Evolutionary conservation across 2,113 vertebrate species (phyloP).

Genomic region (Myrmecobius fasciatus): DNA sequence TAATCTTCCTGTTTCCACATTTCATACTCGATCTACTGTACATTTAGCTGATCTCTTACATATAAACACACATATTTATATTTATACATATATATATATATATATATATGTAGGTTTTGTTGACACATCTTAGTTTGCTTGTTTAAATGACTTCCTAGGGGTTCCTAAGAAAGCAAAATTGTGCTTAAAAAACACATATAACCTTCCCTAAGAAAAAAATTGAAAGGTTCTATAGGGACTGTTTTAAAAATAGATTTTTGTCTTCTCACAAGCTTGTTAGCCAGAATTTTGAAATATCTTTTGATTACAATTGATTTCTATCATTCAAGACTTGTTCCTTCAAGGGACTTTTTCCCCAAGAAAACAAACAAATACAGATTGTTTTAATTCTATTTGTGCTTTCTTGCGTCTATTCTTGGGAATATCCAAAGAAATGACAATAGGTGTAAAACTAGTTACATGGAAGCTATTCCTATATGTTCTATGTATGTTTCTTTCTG

Average conservation of each 20-base stretch:
- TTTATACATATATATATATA: not conserved
- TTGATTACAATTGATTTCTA: not conserved
- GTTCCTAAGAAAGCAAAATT: slow-evolving; percentile 31
- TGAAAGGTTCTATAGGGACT: not conserved
- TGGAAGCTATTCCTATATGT: not conserved
- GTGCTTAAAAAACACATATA: slow-evolving; percentile 19
- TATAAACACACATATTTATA: not conserved
- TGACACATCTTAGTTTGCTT: not conserved
- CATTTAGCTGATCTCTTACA: not conserved
- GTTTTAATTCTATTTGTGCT: not conserved
- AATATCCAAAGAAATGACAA: not conserved
- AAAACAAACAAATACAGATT: not conserved
- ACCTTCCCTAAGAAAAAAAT: slow-evolving; percentile 22
- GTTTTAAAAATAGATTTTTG: not conserved
- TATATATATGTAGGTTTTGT: not conserved
- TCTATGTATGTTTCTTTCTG: not conserved
- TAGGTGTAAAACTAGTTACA: not conserved
- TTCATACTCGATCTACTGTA: no score
- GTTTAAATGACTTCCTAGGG: slow-evolving; percentile 16
- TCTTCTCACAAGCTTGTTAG: not conserved
- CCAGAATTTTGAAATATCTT: slow-evolving; percentile 6
- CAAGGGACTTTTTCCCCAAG: not conserved
- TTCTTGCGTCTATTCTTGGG: no score
- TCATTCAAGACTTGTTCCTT: not conserved
- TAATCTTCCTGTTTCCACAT: not conserved